Evolutionary conservation across 2,888 invertebrate species (phyloP), one percentile per base, ranked within the genome.

Genomic region (Oeneis ivallda): DNA sequence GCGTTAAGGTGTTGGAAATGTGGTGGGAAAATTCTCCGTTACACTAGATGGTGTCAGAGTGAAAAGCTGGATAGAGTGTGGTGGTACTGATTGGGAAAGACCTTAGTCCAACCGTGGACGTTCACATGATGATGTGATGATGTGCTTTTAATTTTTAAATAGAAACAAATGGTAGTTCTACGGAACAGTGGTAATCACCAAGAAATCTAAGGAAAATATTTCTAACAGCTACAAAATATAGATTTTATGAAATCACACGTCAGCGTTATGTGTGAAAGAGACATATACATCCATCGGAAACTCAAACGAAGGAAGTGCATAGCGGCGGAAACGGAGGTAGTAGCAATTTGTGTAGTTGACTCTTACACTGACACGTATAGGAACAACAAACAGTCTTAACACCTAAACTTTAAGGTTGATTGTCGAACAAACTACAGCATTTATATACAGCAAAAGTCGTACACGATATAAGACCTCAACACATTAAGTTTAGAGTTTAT

Each of bases 321-420:
- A 66, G 71, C 71, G 70, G 71, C 71, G 73, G 72, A 73, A 73
- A 68, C 69, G 67, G 70, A 72, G 71, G 73, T 72, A 69, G 71
- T 68, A 70, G 71, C 71, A 73, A 73, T 73, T 73, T 72, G 70
- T 66, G 71, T 69, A 70, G 70, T 71, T 68, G 70, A 67, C 71
- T 70, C 70, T 72, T 64, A 64, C 60, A 66, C 58, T 64, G 62
- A 66, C 62, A 66, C 59, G 49, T 52, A 65, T 26, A 66, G 52
- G 67, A 37, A 50, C 57, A 53, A 65, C 39, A 68, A 70, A 62
- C 53, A 50, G 57, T 64, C 67, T 56, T 71, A 69, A 64, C 59
- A 43, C 32, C 39, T 17, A 19, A 34, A 32, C 49, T 60, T 67
- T 65, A 70, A 39, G 53, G 67, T 63, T 43, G 64, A 67, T 64